Percentiles rank a stretch among this genome's conserved stretches.
These are phyloP conservation scores for human (Homo sapiens) DNA, from an alignment of 2,113 vertebrate genomes.

Conservation along the genomic window DNA sequence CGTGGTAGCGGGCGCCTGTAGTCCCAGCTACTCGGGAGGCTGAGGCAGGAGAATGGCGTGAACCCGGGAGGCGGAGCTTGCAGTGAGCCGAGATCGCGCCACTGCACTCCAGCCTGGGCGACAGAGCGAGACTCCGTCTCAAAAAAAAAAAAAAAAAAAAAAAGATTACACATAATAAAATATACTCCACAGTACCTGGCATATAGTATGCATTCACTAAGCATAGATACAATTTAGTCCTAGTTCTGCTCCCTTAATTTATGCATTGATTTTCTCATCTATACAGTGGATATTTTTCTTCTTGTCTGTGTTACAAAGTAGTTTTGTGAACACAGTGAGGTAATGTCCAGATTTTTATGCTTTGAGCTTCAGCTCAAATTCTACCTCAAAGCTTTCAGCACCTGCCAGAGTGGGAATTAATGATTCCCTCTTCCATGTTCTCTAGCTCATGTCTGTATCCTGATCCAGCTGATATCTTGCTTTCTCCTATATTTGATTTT, in stretches of 20 bases:
- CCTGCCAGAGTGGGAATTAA: neutral
- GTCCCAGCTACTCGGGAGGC: no score
- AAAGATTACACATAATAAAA: neutral
- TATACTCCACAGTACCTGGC: neutral
- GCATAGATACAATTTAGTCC: neutral
- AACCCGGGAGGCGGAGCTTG: no score
- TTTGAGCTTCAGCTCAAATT: slow-evolving; percentile 17
- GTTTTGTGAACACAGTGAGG: neutral
- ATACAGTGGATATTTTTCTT: neutral
- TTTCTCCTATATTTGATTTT: neutral
- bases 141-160: no score
- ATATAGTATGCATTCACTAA: neutral
- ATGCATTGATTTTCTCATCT: neutral
- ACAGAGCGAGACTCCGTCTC: no score
- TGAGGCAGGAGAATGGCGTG: no score
- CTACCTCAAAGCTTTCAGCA: neutral
- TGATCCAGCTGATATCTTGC: neutral
- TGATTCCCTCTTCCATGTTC: neutral
- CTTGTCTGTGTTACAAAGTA: neutral
- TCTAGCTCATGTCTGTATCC: neutral
- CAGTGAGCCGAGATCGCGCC: no score
- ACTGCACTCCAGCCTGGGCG: no score
- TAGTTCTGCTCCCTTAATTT: neutral
- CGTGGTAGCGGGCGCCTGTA: no score
- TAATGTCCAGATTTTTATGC: neutral